A percentile compares a stretch with the other conserved stretches of the same genome.
phyloP scores from a whole-genome alignment of 1,140 invertebrate species.

The Conus ventricosus region DNA sequence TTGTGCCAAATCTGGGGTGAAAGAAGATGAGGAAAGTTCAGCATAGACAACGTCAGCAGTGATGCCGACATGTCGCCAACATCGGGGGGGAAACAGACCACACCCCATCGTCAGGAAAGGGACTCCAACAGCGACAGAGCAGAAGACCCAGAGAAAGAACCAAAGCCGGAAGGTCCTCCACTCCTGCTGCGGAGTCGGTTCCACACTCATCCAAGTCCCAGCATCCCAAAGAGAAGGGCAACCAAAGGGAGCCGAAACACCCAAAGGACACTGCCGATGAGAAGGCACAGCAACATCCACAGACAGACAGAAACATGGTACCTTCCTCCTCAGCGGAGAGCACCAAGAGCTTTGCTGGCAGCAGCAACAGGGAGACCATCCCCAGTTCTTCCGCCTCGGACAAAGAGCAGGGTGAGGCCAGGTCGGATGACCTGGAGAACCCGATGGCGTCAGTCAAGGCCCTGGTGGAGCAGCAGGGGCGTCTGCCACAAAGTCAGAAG shows the following conservation, averaged over 20 bases:
- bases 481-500: constrained; percentile 48
- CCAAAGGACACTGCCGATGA: not conserved
- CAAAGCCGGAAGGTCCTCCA: not conserved
- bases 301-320: constrained; percentile 4
- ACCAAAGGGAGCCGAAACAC: no score
- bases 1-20: constrained; percentile 79
- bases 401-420: not conserved
- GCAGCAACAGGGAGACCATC: not conserved
- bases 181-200: not conserved
- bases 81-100: not conserved
- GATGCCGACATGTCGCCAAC: not conserved
- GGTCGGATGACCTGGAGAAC: not conserved
- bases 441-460: constrained; percentile 2
- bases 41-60: constrained; percentile 77
- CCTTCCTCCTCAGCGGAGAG: constrained; percentile 44
- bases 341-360: not conserved
- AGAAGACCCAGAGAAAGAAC: not conserved
- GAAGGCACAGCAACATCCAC: not conserved
- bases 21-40: constrained; percentile 79
- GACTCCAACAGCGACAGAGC: not conserved
- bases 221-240: no score
- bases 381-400: constrained; percentile 4
- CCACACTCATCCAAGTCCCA: not conserved
- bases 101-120: not conserved
- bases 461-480: constrained; percentile 26